Evolutionary conservation across 2,888 invertebrate genomes (phyloP).

Genomic region (Chironomus tentans): DNA sequence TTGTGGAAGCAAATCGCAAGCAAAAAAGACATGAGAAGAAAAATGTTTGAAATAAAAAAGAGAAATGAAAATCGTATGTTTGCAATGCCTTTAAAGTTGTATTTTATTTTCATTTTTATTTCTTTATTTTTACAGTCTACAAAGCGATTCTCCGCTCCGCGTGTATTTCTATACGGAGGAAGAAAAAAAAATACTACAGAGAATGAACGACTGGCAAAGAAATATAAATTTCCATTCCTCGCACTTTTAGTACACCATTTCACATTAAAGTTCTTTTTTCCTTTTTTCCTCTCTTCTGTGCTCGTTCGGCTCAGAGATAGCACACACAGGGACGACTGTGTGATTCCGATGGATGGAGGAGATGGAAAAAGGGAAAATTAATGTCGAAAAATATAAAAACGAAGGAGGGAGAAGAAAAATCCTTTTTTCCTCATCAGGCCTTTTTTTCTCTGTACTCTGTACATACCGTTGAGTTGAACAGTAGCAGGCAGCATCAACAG

Average conservation of each 20-base stretch:
- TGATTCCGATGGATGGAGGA: not conserved
- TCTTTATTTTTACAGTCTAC: conserved; percentile 12
- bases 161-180: not conserved
- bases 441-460: not conserved
- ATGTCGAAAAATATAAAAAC: conserved; percentile 19
- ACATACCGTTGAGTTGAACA: not conserved
- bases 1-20: not conserved
- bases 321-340: not conserved
- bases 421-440: conserved; percentile 10
- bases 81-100: conserved; percentile 12
- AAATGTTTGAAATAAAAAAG: not conserved
- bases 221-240: conserved; percentile 6
- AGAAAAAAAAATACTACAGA: not conserved
- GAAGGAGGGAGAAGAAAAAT: not conserved
- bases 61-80: conserved; percentile 12
- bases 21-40: not conserved
- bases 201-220: not conserved
- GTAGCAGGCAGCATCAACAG: not conserved
- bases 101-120: conserved; percentile 9
- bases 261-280: conserved; percentile 15
- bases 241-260: conserved; percentile 18
- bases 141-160: not conserved
- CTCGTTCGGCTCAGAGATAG: not conserved
- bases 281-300: not conserved
- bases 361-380: conserved; percentile 10